Conservation (phyloP, 1,140 invertebrate species). For the Tetraneura akinire region DNA sequence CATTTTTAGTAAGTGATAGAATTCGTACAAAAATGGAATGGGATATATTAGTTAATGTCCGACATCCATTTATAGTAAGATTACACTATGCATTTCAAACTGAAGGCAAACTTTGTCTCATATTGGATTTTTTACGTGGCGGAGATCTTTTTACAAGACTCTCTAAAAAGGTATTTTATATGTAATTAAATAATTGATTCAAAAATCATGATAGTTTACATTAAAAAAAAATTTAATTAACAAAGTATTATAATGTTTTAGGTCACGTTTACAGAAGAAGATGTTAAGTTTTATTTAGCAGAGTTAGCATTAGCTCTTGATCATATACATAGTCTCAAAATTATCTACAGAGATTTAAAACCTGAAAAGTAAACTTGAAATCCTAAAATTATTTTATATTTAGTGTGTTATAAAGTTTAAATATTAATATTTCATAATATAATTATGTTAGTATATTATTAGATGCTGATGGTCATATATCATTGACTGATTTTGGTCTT, state of each 20-base stretch:
- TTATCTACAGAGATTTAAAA: slow-evolving; percentile 98
- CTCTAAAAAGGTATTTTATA: slow-evolving; percentile 84
- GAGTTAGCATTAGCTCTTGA: slow-evolving; percentile 95
- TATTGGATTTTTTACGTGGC: slow-evolving; percentile 95
- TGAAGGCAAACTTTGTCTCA: slow-evolving; percentile 97
- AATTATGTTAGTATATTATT: slow-evolving; percentile 77
- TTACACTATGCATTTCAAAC: slow-evolving; percentile 99
- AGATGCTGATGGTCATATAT: slow-evolving; percentile 96
- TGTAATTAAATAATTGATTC: background rate
- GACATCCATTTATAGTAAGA: slow-evolving; percentile 97
- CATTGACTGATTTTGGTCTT: slow-evolving; percentile 97
- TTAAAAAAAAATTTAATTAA: too few relatives aligned
- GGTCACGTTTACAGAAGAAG: slow-evolving; percentile 99
- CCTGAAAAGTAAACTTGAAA: slow-evolving; percentile 82
- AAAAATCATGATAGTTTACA: too few relatives aligned
- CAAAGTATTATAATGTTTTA: slow-evolving; percentile 60
- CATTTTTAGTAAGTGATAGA: slow-evolving; percentile 85
- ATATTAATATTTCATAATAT: slow-evolving; percentile 18
- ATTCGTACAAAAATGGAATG: slow-evolving; percentile 97
- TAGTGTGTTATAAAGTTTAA: background rate
- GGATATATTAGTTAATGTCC: slow-evolving; percentile 97
- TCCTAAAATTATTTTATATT: background rate
- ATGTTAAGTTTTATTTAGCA: slow-evolving; percentile 99
- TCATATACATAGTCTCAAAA: slow-evolving; percentile 93
- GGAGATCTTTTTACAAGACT: slow-evolving; percentile 97